These are phyloP conservation scores for Poeciliopsis turneri DNA, from an alignment of 2,797 vertebrate genomes.

Conservation along the genomic window DNA sequence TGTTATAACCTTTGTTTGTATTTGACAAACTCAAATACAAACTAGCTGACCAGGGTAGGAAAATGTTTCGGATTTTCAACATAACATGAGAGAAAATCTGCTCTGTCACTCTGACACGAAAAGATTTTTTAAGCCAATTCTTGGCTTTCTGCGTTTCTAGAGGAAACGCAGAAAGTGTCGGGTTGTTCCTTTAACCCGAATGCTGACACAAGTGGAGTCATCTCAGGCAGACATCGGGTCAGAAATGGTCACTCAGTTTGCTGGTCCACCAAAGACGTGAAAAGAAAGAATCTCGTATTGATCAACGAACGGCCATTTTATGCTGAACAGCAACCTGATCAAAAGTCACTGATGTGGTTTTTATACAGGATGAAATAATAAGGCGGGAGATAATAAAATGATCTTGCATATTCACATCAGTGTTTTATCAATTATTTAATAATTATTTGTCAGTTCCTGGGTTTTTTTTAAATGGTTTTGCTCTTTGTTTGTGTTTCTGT, in stretches of 20 bases:
- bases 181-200: background rate
- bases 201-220: background rate
- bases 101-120: background rate
- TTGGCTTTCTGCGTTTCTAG: too few species aligned
- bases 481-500: too few species aligned
- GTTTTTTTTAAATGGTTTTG: too few species aligned
- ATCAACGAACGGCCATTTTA: background rate
- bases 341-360: background rate
- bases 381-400: background rate
- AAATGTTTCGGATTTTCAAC: background rate
- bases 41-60: background rate
- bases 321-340: background rate
- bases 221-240: background rate
- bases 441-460: too few species aligned
- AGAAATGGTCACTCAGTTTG: background rate
- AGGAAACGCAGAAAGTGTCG: too few species aligned
- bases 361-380: background rate
- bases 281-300: background rate
- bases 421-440: background rate
- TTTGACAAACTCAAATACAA: background rate
- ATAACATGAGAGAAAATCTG: background rate
- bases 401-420: background rate
- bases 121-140: background rate
- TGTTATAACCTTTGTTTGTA: background rate
- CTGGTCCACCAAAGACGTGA: background rate